Conservation (phyloP, 2,888 invertebrate species). For the Drosophila leonis region DNA sequence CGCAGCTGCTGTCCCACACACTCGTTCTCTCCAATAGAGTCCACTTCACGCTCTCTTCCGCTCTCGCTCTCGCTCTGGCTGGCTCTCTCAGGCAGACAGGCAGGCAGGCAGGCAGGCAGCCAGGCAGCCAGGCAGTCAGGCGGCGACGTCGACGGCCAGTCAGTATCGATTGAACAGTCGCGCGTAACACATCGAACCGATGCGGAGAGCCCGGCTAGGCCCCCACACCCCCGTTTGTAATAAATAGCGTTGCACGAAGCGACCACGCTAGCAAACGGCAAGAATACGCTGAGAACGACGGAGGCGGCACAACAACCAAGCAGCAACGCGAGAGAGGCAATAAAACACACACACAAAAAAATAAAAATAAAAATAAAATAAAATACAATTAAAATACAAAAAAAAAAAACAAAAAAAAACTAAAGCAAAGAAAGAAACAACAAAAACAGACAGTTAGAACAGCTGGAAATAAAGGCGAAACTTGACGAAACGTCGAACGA, state of each 20-base stretch:
- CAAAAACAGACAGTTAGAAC: conserved; percentile 50
- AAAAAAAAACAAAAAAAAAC: conserved; percentile 21
- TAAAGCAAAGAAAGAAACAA: conserved; percentile 31
- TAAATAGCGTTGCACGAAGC: conserved; percentile 71
- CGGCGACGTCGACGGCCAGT: conserved; percentile 50
- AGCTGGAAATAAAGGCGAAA: conserved; percentile 55
- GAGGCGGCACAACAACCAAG: conserved; percentile 42
- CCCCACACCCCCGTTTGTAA: conserved; percentile 70
- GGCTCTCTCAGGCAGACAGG: conserved; percentile 14
- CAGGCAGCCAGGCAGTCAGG: conserved; percentile 41
- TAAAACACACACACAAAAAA: conserved; percentile 28
- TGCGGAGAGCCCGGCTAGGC: conserved; percentile 55
- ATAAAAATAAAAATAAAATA: conserved; percentile 23
- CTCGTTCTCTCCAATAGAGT: conserved; percentile 35
- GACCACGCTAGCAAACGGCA: conserved; percentile 71
- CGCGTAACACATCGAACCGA: conserved; percentile 72
- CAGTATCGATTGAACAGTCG: conserved; percentile 80
- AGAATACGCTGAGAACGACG: conserved; percentile 70
- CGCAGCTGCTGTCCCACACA: conserved; percentile 17
- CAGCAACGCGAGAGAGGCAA: conserved; percentile 39
- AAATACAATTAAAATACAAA: conserved; percentile 6
- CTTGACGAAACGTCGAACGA: conserved; percentile 28
- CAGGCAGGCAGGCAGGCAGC: conserved; percentile 14
- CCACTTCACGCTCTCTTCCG: conserved; percentile 23
- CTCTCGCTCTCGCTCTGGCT: conserved; percentile 10